Base-by-base conservation (phyloP, 64 coral and sea anemone species). In the Actinia equina region DNA sequence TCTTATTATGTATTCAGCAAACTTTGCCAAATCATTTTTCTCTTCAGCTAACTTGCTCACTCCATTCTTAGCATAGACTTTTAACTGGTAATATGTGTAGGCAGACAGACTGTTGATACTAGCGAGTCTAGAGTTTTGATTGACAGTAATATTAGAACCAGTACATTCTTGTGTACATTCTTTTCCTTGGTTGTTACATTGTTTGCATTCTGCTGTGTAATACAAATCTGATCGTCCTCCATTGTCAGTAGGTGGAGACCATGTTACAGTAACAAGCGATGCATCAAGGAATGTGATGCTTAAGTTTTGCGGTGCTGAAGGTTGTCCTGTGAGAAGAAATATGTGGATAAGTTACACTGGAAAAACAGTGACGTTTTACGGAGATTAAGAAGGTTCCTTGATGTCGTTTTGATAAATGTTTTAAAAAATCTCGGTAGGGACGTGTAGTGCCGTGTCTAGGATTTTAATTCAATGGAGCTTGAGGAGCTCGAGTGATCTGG, bases 11-110 rank as follows among this genome's bases (percentile, higher is more conserved):
- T 74, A 12, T n/a, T 70, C 22, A 7, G 58, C 85, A n/a, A n/a
- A n/a, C n/a, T n/a, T n/a, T n/a, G n/a, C n/a, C n/a, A n/a, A n/a
- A n/a, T n/a, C n/a, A n/a, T 85, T 77, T 14, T 87, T 76, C 10
- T 59, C 80, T 23, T 92, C 77, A 45, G 90, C 90, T 44, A 71
- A 19, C 16, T 14, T 37, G 42, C 74, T 87, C 43, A 92, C 77
- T 18, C 90, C 90, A 83, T 92, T 92, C 19, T 87, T 86, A 45
- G 90, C 90, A 25, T 70, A 87, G 15, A 92, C 77, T 67, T 22
- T 92, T 16, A 92, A 59, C 14, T 19, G 53, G 59, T 91, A 91
- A 15, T 59, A 44, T 22, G 89, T 91, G 17, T 27, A 42, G 9
- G 84, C 42, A 87, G 86, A 82, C n/a, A 91, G 17, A 62, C 82